Conservation (phyloP, 1,140 invertebrate genomes). For the Bradysia coprophila region DNA sequence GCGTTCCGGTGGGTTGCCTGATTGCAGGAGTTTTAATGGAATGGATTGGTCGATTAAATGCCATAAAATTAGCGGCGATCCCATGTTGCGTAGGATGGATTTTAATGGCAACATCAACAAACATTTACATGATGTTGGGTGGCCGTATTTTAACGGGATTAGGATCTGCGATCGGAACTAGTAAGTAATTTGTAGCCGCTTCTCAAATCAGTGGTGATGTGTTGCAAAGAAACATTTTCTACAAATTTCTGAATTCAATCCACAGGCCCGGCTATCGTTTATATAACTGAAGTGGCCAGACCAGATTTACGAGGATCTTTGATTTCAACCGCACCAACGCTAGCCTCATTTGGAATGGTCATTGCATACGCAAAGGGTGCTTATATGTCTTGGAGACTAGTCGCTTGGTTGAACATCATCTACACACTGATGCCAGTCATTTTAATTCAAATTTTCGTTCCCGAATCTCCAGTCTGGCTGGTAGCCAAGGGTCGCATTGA, state of each 20-base stretch:
- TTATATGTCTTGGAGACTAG: conserved; percentile 33
- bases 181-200: too few species aligned
- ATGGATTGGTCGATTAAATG: conserved; percentile 35
- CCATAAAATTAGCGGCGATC: conserved; percentile 35
- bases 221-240: too few species aligned
- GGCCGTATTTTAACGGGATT: conserved; percentile 43
- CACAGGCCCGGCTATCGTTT: conserved; percentile 41
- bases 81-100: conserved; percentile 42
- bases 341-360: conserved; percentile 33
- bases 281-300: conserved; percentile 37
- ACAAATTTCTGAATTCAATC: too few species aligned
- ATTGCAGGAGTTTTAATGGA: conserved; percentile 39
- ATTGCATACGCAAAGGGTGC: conserved; percentile 37
- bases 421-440: conserved; percentile 32
- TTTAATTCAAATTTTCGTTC: conserved; percentile 34
- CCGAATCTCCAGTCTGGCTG: conserved; percentile 48
- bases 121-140: conserved; percentile 29
- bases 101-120: conserved; percentile 29
- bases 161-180: conserved; percentile 26
- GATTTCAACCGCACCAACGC: conserved; percentile 29
- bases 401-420: conserved; percentile 32
- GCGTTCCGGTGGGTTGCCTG: conserved; percentile 30
- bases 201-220: too few species aligned
- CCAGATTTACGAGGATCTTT: conserved; percentile 35
- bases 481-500: conserved; percentile 31